A percentile compares a stretch with the other conserved stretches of the same genome.
phyloP scores from a whole-genome alignment of 2,797 vertebrate genomes.

The Momotus momota region DNA sequence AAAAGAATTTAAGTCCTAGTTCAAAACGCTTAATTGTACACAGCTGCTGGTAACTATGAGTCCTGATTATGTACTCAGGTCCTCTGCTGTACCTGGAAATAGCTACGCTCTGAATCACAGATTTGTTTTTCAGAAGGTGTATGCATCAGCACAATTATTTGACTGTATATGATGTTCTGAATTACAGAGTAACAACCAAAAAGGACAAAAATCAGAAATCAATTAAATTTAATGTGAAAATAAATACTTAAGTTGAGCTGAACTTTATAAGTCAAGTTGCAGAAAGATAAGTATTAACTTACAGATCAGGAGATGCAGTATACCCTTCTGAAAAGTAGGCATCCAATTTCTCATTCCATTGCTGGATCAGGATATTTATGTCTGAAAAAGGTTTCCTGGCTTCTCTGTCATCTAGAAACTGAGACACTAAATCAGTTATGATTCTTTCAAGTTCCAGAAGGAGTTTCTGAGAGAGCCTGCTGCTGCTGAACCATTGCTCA shows the following conservation, averaged over 20 bases:
- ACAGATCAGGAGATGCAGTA: slow-evolving; percentile 7
- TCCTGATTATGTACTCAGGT: neutral
- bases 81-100: neutral
- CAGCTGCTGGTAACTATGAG: neutral
- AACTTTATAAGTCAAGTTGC: neutral
- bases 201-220: neutral
- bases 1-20: neutral
- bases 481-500: slow-evolving; percentile 25
- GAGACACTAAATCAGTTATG: neutral
- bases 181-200: neutral
- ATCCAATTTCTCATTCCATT: slow-evolving; percentile 22
- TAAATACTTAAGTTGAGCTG: neutral
- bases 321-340: neutral
- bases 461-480: neutral
- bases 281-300: slow-evolving; percentile 13
- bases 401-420: neutral
- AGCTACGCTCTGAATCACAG: neutral
- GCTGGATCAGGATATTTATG: neutral
- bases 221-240: neutral
- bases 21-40: neutral
- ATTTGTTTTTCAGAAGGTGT: neutral
- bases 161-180: neutral
- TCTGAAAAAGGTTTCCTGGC: neutral
- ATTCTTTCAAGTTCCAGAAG: neutral
- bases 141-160: neutral